phyloP scores from a whole-genome alignment of 35 echinoderm and acorn worm species.

The Diadema setosum region DNA sequence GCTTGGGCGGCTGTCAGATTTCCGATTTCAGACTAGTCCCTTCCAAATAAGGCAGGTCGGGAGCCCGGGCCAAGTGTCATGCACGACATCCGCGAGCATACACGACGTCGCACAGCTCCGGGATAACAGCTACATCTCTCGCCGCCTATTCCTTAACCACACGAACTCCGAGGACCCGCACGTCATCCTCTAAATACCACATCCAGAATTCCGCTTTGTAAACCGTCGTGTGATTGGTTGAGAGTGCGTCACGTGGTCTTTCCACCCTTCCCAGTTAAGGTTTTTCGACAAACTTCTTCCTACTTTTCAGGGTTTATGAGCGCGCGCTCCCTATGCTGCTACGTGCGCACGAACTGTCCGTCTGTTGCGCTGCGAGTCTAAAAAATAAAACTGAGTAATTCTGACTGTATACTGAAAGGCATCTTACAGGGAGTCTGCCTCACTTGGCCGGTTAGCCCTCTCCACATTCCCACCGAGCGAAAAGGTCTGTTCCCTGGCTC shows the following conservation, averaged over 20 bases:
- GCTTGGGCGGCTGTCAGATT: too few species aligned
- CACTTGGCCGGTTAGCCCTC: constrained; percentile 26
- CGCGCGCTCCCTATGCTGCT: background rate
- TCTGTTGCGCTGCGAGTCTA: background rate
- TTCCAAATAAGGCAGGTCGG: constrained; percentile 2
- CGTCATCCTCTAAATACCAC: constrained; percentile 24
- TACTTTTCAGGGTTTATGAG: background rate
- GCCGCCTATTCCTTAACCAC: background rate
- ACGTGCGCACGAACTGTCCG: background rate
- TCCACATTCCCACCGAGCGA: background rate
- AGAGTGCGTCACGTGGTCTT: background rate
- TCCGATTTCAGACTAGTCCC: background rate
- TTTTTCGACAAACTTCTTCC: background rate
- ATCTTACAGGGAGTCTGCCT: background rate
- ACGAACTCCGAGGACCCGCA: background rate
- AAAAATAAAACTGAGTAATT: background rate
- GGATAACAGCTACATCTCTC: too few species aligned
- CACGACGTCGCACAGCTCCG: background rate
- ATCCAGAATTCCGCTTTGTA: background rate
- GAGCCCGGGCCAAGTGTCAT: background rate
- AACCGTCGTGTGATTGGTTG: background rate
- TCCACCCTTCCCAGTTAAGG: background rate
- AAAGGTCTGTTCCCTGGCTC: background rate
- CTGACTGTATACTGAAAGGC: background rate
- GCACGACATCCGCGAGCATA: background rate